These are phyloP conservation scores for Chaetura pelagica DNA, from an alignment of 2,113 vertebrate genomes.

Conservation along the genomic window DNA sequence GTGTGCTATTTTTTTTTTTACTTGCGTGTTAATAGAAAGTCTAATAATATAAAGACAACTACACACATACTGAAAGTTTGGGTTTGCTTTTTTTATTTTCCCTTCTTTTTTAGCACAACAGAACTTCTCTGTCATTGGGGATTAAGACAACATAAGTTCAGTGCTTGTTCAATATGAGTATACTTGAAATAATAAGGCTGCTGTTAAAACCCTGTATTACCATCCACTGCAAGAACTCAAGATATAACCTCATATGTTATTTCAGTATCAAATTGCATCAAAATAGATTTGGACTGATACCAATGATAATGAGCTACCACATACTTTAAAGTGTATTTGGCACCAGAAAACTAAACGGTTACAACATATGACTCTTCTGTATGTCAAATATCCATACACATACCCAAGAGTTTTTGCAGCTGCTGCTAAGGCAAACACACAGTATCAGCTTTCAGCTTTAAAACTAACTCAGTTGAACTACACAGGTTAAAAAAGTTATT, in stretches of 20 bases:
- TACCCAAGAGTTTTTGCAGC: background rate
- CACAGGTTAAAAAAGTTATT: background rate
- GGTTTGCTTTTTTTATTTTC: rapidly evolving
- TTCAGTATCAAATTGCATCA: background rate
- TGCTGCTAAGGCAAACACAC: background rate
- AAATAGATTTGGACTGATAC: background rate
- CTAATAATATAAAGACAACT: background rate
- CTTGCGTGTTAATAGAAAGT: background rate
- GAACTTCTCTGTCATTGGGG: background rate
- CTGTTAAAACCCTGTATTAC: background rate
- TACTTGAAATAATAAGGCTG: background rate
- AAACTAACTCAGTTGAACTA: background rate
- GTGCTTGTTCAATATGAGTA: background rate
- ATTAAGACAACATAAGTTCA: background rate
- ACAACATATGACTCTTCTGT: background rate
- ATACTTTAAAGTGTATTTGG: background rate
- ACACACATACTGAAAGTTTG: background rate
- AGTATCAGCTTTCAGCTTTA: background rate
- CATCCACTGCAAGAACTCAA: background rate
- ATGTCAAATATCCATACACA: background rate
- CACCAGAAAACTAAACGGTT: background rate
- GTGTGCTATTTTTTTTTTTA: background rate
- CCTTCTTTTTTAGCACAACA: background rate
- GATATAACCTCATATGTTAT: background rate
- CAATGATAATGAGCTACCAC: background rate